Evolutionary conservation across 2,797 vertebrate genomes (phyloP), one percentile per base, ranked within the genome.

Genomic region (Rhincodon typus): DNA sequence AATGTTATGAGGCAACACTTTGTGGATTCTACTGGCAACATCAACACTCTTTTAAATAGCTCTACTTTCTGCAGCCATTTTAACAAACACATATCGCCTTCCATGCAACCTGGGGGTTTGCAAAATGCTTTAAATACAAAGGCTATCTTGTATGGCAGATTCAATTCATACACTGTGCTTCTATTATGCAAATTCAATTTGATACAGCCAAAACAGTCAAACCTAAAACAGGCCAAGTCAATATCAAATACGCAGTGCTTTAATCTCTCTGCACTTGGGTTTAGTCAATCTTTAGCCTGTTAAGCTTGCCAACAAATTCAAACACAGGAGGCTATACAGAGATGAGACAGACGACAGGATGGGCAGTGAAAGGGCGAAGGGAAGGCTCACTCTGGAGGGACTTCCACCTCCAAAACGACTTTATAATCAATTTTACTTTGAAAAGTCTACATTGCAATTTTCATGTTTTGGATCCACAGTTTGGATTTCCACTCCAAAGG

Each of bases 1-100:
- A 5, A 77, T 69, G 94, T 77, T 95, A 95, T 57, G 34, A 95
- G 67, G 94, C 94, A 57, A 95, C 38, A 77, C 70, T 17, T n/a
- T 50, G 57, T 10, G 94, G 69, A 53, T 23, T 15, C 38, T 38
- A 19, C 3, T n/a, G 8, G 62, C 90, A 42, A 42, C 19, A 69
- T 42, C n/a, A 38, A 62, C 12, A 15, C 23, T 57, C 86, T 42
- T 46, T 84, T 42, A 19, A 46, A 6, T 5, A 46, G 38, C 21
- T 1, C 21, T 46, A 25, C 42, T 84, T 84, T 8, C 42, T 46
- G 6, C 19, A 84, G 19, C 82, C 82, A 84, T 46, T 84, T 84
- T 84, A 46, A 84, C 46, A 2, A 25, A 46, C 1, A 46, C 42
- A 25, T 21, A 25, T 19, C 87, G 57, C 34, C 15, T 1, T 62